Base-by-base conservation (phyloP, 1,140 invertebrate species). In the Rhagoletis pomonella region DNA sequence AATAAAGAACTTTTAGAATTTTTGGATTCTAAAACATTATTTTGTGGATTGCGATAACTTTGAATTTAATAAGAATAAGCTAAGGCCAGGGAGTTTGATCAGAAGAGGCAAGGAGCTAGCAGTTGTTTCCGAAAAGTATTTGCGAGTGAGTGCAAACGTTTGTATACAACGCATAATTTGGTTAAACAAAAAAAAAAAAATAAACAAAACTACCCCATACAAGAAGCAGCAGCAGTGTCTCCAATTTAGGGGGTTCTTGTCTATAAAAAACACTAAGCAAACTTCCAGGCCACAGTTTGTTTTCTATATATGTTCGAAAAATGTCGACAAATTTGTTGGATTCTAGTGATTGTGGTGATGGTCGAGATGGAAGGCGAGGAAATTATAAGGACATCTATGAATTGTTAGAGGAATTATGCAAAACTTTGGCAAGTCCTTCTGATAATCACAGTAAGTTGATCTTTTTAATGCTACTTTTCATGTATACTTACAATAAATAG, bases 381-480 rank as follows among this genome's bases (percentile, higher is more conserved):
- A 88, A 87, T 69, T 89, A 87, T 59, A 89, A 88, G 73, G 88
- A 89, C 39, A 89, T 89, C 50, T 88, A 88, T 65, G 88, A 89
- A 69, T 62, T 89, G 47, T 44, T 89, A 29, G 88, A 88, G 60
- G 60, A 88, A 62, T 73, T 89, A 29, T 89, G 88, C 69, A 84
- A 87, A 81, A 87, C 17, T 77, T 62, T 89, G 17, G 59, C 77
- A 6, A 77, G 88, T 50, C 12, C 65, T 12, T 77, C 67, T 77
- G 50, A 85, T 42, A 88, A 88, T 87, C 85, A 89, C 65, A 88
- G 88, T 89, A 88, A 88, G 89, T 73, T 19, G 14, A 39, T 73
- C 64, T 19, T 55, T 55, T 7, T 55, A 55, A 29, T 29, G 29
- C 29, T 29, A 29, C 29, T 29, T 29, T 29, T 0, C 1, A 29